Base-by-base conservation (phyloP, 2,888 invertebrate genomes). In the Drosophila kanekoi region DNA sequence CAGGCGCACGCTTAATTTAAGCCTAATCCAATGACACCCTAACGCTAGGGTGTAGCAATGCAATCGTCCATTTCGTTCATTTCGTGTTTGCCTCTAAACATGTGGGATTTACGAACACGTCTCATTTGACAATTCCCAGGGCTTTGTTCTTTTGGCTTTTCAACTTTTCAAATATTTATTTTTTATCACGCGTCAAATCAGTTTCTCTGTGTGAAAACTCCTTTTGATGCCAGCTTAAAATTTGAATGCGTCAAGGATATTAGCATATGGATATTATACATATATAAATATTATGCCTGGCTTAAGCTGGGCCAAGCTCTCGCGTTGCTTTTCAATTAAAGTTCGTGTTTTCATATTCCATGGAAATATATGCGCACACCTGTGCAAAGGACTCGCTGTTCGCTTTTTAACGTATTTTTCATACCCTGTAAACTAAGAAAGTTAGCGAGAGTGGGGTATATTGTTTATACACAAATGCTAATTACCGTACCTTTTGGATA, bases 1-100 rank as follows among this genome's bases (percentile, higher is more conserved):
- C 69, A 76, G 75, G 70, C 79, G 80, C 79, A 90, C 90, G 92
- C 91, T 90, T 85, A 89, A 90, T 92, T 90, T 91, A 91, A 92
- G 88, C 91, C 89, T 90, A 91, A 91, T 90, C 91, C 91, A 77
- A 43, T 35, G 43, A 13, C 48, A 54, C 44, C 44, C 44, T 35
- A 54, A 47, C 20, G 51, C 44, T 35, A 54, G 38, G n/a, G 51
- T 28, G 6, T 1, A 4, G 5, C 23, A 18, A 18, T 18, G 18
- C 23, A 23, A 23, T 5, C n/a, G 18, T 18, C 1, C 33, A 13
- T 13, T 28, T 5, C n/a, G 18, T 18, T 0, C 33, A 13, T 13
- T 28, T 23, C 90, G 87, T 87, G 91, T 80, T 83, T 87, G 79
- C 81, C 79, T 90, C 80, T 76, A 81, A 89, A 89, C 81, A 89